Evolutionary conservation across 2,888 invertebrate genomes (phyloP), one percentile per base, ranked within the genome.

Genomic region (Orthosia gothica): DNA sequence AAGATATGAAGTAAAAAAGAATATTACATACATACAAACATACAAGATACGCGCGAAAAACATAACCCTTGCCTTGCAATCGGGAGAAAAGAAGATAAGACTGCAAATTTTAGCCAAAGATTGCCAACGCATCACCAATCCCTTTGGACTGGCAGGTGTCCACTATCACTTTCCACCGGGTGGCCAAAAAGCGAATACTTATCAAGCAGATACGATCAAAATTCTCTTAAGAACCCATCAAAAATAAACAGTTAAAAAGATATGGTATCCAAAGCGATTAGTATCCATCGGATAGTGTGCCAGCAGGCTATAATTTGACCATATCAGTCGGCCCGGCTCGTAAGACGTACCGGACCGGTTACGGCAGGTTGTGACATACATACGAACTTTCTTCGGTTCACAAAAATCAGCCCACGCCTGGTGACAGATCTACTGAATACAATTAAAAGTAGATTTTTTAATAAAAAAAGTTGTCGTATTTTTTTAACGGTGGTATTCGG

Each of bases 301-400:
- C 79, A 73, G 76, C 76, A 82, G 87, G 87, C 88, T 89, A 90
- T 90, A 91, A 90, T 91, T 91, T 92, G 89, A 84, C 87, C 84
- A 88, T 86, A 91, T 86, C 90, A 81, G 81, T 45, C 59, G 77
- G 81, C 71, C 79, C 82, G 84, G 71, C 74, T 68, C 70, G 65
- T 63, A 55, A 65, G 40, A 74, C 45, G 55, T 1, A 69, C 73
- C 80, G 70, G 89, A 92, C 94, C 94, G 93, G 94, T 94, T 92
- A 83, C 82, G 84, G 87, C 95, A 94, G 95, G 95, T 95, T 95
- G 92, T 89, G 94, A 92, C 95, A 93, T 87, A 95, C 92, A 90
- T 93, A 86, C 70, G n/a, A 91, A 93, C 95, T 95, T 95, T 95
- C 95, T 94, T 94, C 86, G 88, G 82, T 88, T 89, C 87, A 90